Evolutionary conservation across 2,888 invertebrate genomes (phyloP).

Genomic region (Dusona sp.): DNA sequence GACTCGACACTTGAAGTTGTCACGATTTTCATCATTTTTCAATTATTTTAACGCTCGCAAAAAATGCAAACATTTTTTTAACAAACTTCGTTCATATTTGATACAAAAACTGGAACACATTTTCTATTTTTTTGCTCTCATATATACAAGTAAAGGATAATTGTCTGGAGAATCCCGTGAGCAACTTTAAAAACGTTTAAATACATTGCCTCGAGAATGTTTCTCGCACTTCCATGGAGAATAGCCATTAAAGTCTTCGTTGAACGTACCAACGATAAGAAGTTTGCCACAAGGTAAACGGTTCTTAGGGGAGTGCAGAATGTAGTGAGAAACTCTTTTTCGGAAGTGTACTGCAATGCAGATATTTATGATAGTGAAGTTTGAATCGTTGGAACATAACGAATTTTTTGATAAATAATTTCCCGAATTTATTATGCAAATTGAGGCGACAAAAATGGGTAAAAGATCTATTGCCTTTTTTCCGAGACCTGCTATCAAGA

Average conservation of each 20-base stretch:
- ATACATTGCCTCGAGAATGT: background rate
- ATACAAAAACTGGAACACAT: background rate
- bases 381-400: background rate
- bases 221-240: background rate
- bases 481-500: background rate
- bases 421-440: background rate
- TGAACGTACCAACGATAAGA: background rate
- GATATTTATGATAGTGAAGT: background rate
- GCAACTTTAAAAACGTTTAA: conserved; percentile 5
- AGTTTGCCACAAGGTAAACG: background rate
- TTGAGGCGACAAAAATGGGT: background rate
- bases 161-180: background rate
- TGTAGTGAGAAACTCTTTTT: background rate
- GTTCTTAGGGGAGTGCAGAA: background rate
- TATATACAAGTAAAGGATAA: background rate
- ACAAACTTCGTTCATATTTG: background rate
- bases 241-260: background rate
- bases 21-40: background rate
- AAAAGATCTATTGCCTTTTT: too few relatives aligned
- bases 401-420: background rate
- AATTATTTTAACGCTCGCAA: background rate
- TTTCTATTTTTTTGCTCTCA: background rate
- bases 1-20: background rate
- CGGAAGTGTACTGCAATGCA: background rate
- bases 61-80: background rate